phyloP scores from a whole-genome alignment of 2,888 invertebrate genomes.

The Drosophila mettleri region DNA sequence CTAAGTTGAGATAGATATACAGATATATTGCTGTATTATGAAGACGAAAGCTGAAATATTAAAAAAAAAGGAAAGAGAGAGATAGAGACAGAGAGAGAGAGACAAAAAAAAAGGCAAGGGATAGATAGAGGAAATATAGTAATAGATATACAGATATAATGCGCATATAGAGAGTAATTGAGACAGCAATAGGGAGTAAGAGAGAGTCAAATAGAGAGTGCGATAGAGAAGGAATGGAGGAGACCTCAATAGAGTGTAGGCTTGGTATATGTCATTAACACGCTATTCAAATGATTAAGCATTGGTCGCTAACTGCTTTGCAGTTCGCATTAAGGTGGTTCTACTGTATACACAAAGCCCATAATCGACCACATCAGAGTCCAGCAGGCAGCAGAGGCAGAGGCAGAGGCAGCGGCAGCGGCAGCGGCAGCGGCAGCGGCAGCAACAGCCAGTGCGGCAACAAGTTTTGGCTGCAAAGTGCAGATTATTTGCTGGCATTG shows the following conservation, averaged over 20 bases:
- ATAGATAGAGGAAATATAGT: no score
- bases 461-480: conserved; percentile 39
- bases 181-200: no score
- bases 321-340: conserved; percentile 17
- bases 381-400: not conserved
- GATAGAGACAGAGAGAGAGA: no score
- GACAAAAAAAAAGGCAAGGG: no score
- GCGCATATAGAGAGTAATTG: no score
- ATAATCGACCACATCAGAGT: not conserved
- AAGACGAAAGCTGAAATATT: not conserved
- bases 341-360: conserved; percentile 13
- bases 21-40: not conserved
- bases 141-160: no score
- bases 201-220: no score
- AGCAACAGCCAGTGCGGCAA: conserved; percentile 15
- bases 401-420: not conserved
- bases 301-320: conserved; percentile 1
- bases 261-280: no score
- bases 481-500: conserved; percentile 45
- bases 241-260: not conserved
- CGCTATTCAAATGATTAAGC: not conserved
- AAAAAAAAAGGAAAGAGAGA: no score
- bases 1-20: not conserved
- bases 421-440: not conserved
- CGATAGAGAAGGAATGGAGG: no score